Conservation (phyloP, 1,140 invertebrate species). For the Pseudobourletiella spinata region DNA sequence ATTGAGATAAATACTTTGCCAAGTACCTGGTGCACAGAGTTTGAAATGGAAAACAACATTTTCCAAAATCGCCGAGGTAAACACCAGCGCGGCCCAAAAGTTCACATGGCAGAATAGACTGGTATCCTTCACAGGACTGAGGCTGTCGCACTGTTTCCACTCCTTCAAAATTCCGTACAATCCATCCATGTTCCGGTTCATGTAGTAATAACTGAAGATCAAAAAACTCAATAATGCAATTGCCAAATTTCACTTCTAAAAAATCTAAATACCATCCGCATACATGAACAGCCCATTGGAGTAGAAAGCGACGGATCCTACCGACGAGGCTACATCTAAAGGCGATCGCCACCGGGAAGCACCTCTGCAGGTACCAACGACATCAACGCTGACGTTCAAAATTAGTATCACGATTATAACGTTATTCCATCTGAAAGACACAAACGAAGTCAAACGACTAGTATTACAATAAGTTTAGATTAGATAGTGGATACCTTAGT, state of each 20-base stretch:
- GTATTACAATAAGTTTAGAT: neutral
- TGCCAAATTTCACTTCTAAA: neutral
- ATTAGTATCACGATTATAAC: neutral
- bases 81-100: neutral
- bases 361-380: neutral
- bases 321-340: neutral
- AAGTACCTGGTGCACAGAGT: neutral
- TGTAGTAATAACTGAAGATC: neutral
- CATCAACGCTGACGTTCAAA: neutral
- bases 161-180: neutral
- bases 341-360: neutral
- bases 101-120: neutral
- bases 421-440: neutral
- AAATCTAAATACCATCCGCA: neutral
- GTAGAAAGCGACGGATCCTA: neutral
- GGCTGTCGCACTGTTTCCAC: neutral
- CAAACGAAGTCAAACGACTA: neutral
- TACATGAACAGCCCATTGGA: neutral
- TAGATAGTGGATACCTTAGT: neutral
- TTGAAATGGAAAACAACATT: constrained; percentile 9
- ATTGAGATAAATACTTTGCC: neutral
- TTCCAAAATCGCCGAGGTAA: constrained; percentile 9
- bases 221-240: neutral
- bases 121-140: neutral
- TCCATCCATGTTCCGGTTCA: neutral